These are phyloP conservation scores for Trematocara zebra DNA, from an alignment of 2,113 vertebrate genomes.

Conservation along the genomic window DNA sequence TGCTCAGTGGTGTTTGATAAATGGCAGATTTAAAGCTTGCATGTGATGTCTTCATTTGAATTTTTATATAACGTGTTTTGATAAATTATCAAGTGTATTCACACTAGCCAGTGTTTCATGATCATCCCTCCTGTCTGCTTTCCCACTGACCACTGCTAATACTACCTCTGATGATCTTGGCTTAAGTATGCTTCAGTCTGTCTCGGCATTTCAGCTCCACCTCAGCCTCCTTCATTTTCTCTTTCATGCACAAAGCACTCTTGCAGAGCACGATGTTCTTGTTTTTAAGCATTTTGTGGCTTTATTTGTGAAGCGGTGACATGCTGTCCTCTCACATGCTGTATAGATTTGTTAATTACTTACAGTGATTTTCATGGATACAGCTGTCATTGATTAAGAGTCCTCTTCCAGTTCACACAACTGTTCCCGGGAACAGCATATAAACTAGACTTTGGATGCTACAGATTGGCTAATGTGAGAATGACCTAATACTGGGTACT, in stretches of 20 bases:
- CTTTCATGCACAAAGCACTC: neutral
- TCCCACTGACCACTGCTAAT: neutral
- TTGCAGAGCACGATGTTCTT: neutral
- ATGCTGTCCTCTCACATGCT: neutral
- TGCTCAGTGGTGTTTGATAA: neutral
- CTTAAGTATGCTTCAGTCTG: neutral
- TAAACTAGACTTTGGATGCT: neutral
- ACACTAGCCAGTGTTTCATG: neutral
- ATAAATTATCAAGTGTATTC: neutral
- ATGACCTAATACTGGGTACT: rapidly evolving
- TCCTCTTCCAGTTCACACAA: neutral
- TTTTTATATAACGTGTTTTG: neutral
- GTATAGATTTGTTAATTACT: neutral
- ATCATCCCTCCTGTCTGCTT: neutral
- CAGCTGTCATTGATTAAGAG: neutral
- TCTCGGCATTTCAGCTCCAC: neutral
- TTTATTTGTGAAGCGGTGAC: neutral
- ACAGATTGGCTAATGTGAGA: neutral
- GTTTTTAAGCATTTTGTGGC: neutral
- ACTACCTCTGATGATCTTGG: neutral
- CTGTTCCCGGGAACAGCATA: neutral
- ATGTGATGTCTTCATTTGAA: neutral
- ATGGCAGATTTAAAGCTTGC: neutral
- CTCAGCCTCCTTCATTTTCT: neutral
- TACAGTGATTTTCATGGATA: neutral